These are phyloP conservation scores for Scatophagus argus DNA, from an alignment of 2,113 vertebrate genomes.

Conservation along the genomic window DNA sequence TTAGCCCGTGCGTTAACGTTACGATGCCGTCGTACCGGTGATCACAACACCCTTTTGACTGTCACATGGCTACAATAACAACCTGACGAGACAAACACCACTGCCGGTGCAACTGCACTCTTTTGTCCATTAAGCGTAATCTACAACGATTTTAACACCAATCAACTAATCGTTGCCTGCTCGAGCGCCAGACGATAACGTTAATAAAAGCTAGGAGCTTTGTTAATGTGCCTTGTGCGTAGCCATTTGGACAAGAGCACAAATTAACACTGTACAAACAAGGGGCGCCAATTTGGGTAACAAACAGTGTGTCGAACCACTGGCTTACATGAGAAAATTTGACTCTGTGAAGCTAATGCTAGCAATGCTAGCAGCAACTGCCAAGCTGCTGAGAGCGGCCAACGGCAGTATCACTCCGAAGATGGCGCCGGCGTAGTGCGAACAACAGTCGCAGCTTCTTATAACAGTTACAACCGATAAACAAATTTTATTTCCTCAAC, in stretches of 20 bases:
- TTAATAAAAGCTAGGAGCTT: neutral
- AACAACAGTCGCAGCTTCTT: slow-evolving; percentile 42
- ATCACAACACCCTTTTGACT: slow-evolving; percentile 44
- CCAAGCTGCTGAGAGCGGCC: slow-evolving; percentile 58
- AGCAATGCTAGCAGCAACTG: slow-evolving; percentile 55
- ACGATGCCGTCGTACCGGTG: neutral
- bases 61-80: slow-evolving; percentile 77
- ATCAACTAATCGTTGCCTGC: too few relatives aligned
- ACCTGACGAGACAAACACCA: slow-evolving; percentile 17
- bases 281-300: neutral
- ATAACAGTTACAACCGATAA: slow-evolving; percentile 4
- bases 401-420: slow-evolving; percentile 60
- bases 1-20: neutral
- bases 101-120: neutral
- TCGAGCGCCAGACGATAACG: too few relatives aligned
- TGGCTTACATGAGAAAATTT: neutral
- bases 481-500: neutral
- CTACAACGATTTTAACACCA: neutral
- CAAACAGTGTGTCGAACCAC: too few relatives aligned
- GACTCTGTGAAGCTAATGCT: slow-evolving; percentile 58
- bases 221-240: too few relatives aligned
- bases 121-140: neutral
- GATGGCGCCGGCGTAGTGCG: slow-evolving; percentile 71
- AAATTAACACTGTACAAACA: neutral
- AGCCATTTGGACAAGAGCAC: too few relatives aligned